Evolutionary conservation across 2,888 invertebrate genomes (phyloP), one percentile per base, ranked within the genome.

Genomic region (Chrysolina haemoptera): DNA sequence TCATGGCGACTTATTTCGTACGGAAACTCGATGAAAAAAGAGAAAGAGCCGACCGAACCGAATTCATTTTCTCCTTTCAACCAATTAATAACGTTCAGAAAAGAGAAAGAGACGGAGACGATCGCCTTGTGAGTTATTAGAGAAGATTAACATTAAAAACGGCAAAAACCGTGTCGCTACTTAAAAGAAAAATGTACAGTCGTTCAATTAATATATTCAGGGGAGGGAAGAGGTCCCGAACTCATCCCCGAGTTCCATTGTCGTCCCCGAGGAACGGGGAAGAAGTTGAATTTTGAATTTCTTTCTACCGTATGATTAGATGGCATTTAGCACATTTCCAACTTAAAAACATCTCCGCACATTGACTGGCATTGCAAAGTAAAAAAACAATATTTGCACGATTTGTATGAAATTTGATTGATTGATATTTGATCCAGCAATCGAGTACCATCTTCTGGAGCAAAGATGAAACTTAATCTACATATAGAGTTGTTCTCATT

Each of bases 161-260:
- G 75, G 76, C 72, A 76, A 86, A 86, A 86, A 86, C 85, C 84
- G 83, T 85, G 86, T 86, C 86, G 85, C 85, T 78, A 76, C 76
- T 84, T 82, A 81, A 83, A 82, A 86, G 86, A 87, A 86, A 86
- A 87, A 87, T 86, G 86, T 85, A 86, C 86, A 86, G 86, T 86
- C 85, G 87, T 87, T 87, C 87, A 87, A 87, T 87, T 87, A 87
- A 87, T 87, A 86, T 86, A 86, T 87, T 87, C 86, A 85, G 84
- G 83, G 84, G 82, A 59, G 73, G 27, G 59, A 65, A 27, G 74
- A 82, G 82, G 77, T 79, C 80, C 68, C 82, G 80, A 69, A 64
- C 65, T 65, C 55, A 41, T 64, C 80, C 82, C 77, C 82, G 62
- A 64, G 80, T 82, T 67, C 63, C 78, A 59, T 62, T 62, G 79